These are phyloP conservation scores for Salminus brasiliensis DNA, from an alignment of 2,113 vertebrate genomes.

Conservation along the genomic window DNA sequence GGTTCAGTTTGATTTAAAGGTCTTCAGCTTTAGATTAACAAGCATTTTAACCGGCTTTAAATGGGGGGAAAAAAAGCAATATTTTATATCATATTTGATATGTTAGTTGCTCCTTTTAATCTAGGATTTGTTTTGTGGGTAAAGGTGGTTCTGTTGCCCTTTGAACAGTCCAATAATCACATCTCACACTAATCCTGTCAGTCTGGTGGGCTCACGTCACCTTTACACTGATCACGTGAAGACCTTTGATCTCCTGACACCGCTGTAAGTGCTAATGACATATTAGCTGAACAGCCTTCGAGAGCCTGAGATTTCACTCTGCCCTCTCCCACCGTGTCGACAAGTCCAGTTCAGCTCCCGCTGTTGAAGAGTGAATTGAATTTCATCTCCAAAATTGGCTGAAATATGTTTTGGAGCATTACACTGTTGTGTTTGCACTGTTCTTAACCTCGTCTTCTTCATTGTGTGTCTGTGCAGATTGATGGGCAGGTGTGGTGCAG, in stretches of 20 bases:
- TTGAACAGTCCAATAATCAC: neutral
- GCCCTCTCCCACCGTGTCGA: neutral
- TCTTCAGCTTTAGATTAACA: too few relatives aligned
- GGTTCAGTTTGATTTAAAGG: too few relatives aligned
- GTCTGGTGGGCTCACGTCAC: neutral
- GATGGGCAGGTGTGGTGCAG: slow-evolving; percentile 7
- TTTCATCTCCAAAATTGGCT: neutral
- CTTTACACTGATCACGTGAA: too few relatives aligned
- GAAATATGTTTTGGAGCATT: neutral
- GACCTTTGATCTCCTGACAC: slow-evolving; percentile 22
- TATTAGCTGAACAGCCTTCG: neutral
- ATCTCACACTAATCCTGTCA: neutral
- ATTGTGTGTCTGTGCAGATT: slow-evolving; percentile 17
- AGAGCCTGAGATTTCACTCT: too few relatives aligned
- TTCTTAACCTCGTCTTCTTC: neutral
- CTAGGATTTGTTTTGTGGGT: too few relatives aligned
- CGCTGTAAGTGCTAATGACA: too few relatives aligned
- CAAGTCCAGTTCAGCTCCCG: too few relatives aligned
- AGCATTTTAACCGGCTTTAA: too few relatives aligned
- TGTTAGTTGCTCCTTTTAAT: too few relatives aligned
- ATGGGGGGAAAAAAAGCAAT: too few relatives aligned
- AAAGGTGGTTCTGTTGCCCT: neutral
- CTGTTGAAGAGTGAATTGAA: neutral
- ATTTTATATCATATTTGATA: too few relatives aligned
- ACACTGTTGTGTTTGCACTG: too few relatives aligned